Evolutionary conservation across 2,113 vertebrate species (phyloP).

Genomic region (Montifringilla adamsi): DNA sequence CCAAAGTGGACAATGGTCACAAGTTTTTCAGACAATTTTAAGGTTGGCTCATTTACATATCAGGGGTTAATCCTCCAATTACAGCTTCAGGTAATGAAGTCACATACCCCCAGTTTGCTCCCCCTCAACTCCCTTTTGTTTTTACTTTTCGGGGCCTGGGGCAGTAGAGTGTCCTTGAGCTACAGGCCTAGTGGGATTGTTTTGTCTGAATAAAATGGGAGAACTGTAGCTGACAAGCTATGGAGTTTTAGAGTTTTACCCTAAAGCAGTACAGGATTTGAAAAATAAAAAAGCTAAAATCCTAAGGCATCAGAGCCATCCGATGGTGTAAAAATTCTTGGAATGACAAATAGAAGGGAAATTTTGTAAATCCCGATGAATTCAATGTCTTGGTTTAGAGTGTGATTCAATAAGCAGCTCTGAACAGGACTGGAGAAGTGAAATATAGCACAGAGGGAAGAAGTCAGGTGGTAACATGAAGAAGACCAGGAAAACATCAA

Average conservation of each 20-base stretch:
- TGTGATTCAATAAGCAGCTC: not conserved
- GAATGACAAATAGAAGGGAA: not conserved
- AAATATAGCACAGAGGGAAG: not conserved
- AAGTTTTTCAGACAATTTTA: not conserved
- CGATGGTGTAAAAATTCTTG: not conserved
- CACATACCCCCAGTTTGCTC: not conserved
- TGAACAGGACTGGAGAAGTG: not conserved
- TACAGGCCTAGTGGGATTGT: not conserved
- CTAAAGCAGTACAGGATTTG: not conserved
- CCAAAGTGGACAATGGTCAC: fast-evolving
- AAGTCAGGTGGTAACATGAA: not conserved
- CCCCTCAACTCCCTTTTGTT: not conserved
- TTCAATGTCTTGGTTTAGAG: not conserved
- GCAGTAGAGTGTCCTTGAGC: not conserved
- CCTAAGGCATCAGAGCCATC: not conserved
- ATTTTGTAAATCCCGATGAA: not conserved
- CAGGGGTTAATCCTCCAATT: not conserved
- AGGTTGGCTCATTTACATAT: not conserved
- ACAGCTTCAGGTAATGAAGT: not conserved
- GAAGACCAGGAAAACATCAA: not conserved
- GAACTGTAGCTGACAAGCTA: not conserved
- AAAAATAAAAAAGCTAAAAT: not conserved
- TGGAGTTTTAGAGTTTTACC: not conserved
- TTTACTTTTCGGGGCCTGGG: not conserved
- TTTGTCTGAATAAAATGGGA: not conserved